Evolutionary conservation across 2,888 invertebrate genomes (phyloP), one percentile per base, ranked within the genome.

Genomic region (Andrena flavipes): DNA sequence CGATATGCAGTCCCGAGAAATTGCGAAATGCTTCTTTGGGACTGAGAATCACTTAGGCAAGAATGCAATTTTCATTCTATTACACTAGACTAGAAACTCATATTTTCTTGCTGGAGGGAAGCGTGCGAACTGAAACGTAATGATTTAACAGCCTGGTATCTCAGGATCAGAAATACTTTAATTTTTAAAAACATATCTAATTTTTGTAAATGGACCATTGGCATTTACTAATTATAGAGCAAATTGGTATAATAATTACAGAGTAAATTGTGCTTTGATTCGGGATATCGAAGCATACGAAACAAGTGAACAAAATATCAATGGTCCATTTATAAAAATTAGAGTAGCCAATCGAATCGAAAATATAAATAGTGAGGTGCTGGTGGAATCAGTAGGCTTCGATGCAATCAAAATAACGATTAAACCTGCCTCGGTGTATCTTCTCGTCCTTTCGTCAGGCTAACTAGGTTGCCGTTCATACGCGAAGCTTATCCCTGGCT

Each of bases 381-480:
- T 20, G 68, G 10, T 26, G 64, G 30, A 16, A 56, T 26, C 26
- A 2, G 42, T 42, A 5, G 20, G 60, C 6, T 63, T 59, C 76
- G 56, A 65, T 69, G 64, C 73, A 73, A 81, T 81, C 73, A 68
- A 77, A 68, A 73, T 81, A 35, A 13, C 69, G 54, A 69, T 60
- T 10, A 51, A 56, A 26, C 60, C 63, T 51, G 54, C 49, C 26
- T 23, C 35, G 8, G 10, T 6, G 7, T 59, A 35, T 42, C 70
- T 70, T 67, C 64, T 54, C 64, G 6, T 33, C 29, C 65, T 70
- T 67, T 70, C 79, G 74, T 51, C 69, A 51, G 16, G 42, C 54
- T 62, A 77, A 77, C 67, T 69, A 62, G 48, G 73, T 77, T 72
- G 67, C 70, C 68, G 76, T 60, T 67, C 67, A 30, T 64, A 73